Evolutionary conservation across 2,797 vertebrate genomes (phyloP).

Genomic region (Acrossocheilus wenchowensis): DNA sequence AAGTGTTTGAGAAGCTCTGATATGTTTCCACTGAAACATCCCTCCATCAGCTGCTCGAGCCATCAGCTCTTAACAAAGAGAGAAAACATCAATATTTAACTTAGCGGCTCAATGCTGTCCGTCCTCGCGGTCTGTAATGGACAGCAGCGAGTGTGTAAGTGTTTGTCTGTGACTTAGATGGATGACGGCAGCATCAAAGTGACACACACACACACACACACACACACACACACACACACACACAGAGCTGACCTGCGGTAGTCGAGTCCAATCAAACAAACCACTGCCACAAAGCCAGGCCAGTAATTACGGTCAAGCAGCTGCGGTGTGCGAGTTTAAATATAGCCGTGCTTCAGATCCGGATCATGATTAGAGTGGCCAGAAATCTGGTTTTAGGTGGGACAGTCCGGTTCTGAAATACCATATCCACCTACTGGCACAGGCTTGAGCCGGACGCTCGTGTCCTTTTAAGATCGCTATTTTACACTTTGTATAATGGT

Average conservation of each 20-base stretch:
- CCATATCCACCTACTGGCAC: background rate
- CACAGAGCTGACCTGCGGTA: background rate
- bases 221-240: background rate
- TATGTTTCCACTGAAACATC: background rate
- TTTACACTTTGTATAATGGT: background rate
- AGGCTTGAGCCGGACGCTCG: background rate
- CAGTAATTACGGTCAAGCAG: slow-evolving; percentile 53
- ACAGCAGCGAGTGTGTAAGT: slow-evolving; percentile 2
- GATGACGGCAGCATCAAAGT: slow-evolving; percentile 5
- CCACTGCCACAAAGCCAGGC: slow-evolving; percentile 30
- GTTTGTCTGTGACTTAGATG: slow-evolving; percentile 12
- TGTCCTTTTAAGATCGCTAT: background rate
- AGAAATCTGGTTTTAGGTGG: background rate
- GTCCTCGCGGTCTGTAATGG: slow-evolving; percentile 30
- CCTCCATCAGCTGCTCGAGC: background rate
- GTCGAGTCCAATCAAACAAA: slow-evolving; percentile 29
- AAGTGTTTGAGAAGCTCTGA: background rate
- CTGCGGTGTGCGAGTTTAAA: slow-evolving; percentile 46
- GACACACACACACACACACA: background rate
- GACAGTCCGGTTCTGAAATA: background rate
- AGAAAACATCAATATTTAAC: slow-evolving; percentile 36
- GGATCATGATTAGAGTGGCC: slow-evolving; percentile 13
- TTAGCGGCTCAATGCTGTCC: background rate
- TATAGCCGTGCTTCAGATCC: slow-evolving; percentile 39
- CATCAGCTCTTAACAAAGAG: slow-evolving; percentile 13